Base-by-base conservation (phyloP, 1,140 invertebrate species). In the Musca domestica region DNA sequence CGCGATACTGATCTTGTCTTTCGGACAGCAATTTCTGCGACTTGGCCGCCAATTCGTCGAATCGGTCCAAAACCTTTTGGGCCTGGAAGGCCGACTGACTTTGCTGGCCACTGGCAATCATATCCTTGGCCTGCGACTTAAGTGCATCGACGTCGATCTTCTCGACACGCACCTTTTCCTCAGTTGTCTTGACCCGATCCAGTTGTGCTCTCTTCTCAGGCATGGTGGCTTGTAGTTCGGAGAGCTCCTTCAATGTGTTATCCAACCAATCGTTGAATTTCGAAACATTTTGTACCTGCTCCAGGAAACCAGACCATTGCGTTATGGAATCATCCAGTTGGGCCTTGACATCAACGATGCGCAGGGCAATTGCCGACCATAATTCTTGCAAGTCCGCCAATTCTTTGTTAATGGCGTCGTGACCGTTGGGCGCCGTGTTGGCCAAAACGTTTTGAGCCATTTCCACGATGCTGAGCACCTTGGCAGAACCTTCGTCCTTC, bases 91-190 rank as follows among this genome's bases (percentile, higher is more conserved):
- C 91, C 2, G 90, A 89, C 81, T 93, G 86, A 72, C 89, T 90
- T 84, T 94, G 91, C 77, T 95, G 90, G 20, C 93, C 90, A 80
- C 89, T 91, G 27, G 90, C 88, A 34, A 95, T 84, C 88, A 98
- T 92, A 84, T 95, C 94, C n/a, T 87, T 85, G 4, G 94, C 91
- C 81, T 95, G 94, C 14, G 87, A 83, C 83, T 94, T 95, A 22
- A 98, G 80, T 66, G 88, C 90, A 71, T 97, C 95, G 3, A 98
- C 94, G 77, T 97, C 95, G 71, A 95, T 91, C 73, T 95, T 94
- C 76, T 98, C 95, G 78, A 93, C 93, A 6, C 92, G 86, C 3
- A 95, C 89, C 83, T 94, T 96, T 78, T 97, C 93, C 81, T 95
- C 93, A 0, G 95, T 84, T 68, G 87, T 88, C 80, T 95, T 95